Conservation (phyloP, 2,888 invertebrate genomes). For the Cantharis rufa region DNA sequence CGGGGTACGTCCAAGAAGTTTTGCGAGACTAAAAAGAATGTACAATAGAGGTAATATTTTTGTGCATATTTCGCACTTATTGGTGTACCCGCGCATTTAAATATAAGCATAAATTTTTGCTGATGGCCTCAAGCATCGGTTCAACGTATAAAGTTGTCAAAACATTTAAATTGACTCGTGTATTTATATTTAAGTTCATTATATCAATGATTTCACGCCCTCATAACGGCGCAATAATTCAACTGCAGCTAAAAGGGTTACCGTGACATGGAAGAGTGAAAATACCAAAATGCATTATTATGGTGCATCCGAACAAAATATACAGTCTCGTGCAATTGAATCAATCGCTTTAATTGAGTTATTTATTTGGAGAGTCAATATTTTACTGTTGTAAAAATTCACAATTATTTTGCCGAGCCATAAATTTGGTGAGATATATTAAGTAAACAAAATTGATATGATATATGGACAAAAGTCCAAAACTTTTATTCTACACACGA, state of each 20-base stretch:
- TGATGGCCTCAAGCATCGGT: constrained; percentile 38
- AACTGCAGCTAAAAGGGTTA: constrained; percentile 25
- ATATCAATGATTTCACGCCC: constrained; percentile 36
- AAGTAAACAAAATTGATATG: constrained; percentile 39
- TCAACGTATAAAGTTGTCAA: constrained; percentile 16
- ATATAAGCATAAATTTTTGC: constrained; percentile 14
- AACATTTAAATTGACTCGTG: constrained; percentile 13
- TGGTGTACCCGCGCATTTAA: neutral
- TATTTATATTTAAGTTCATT: constrained; percentile 15
- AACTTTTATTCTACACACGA: constrained; percentile 47
- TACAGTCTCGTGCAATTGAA: neutral
- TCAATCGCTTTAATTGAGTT: neutral
- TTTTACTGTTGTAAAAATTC: neutral
- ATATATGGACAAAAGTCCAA: constrained; percentile 44
- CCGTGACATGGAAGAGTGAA: constrained; percentile 16
- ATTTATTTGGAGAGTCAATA: neutral
- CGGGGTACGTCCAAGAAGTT: neutral
- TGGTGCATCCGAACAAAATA: constrained; percentile 9
- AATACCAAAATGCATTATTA: constrained; percentile 17
- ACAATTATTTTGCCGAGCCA: constrained; percentile 1
- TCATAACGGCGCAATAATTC: constrained; percentile 33
- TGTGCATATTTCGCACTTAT: neutral
- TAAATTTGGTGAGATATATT: constrained; percentile 16
- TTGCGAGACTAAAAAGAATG: neutral
- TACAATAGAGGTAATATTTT: neutral